phyloP scores from a whole-genome alignment of 2,113 vertebrate genomes.

The Cyrtonyx montezumae region DNA sequence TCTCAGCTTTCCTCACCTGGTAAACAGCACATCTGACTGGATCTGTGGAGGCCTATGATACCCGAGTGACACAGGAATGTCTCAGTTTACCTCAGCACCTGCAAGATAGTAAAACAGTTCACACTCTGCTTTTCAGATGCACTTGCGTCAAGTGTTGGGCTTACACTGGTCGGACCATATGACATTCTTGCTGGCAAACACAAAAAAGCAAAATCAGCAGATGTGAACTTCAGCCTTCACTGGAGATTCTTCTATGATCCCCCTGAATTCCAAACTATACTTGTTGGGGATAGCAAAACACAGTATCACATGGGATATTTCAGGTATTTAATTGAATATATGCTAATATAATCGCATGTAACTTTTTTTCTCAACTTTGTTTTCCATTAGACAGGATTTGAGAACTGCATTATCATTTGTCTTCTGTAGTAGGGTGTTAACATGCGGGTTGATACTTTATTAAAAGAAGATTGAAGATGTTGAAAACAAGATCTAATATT shows the following conservation, averaged over 20 bases:
- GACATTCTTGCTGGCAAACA: constrained; percentile 92
- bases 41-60: neutral
- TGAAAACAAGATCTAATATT: neutral
- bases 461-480: neutral
- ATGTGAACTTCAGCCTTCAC: constrained; percentile 88
- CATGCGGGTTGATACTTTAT: neutral
- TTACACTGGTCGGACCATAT: constrained; percentile 92
- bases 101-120: neutral
- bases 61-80: neutral
- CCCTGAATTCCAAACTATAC: constrained; percentile 95
- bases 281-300: constrained; percentile 83
- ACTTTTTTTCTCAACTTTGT: neutral
- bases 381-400: neutral
- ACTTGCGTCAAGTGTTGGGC: constrained; percentile 83
- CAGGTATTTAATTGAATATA: constrained; percentile 80
- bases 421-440: neutral
- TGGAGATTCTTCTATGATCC: constrained; percentile 98
- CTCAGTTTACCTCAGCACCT: fast-evolving
- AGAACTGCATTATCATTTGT: fast-evolving
- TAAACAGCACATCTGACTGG: neutral
- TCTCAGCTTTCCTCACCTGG: neutral
- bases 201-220: constrained; percentile 74
- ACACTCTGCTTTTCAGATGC: constrained; percentile 79
- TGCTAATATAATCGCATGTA: neutral
- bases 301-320: constrained; percentile 97